Percentiles rank a stretch among this genome's conserved stretches.
Evolutionary conservation across 2,888 invertebrate species (phyloP).

Genomic region (Phrixothrix hirtus): DNA sequence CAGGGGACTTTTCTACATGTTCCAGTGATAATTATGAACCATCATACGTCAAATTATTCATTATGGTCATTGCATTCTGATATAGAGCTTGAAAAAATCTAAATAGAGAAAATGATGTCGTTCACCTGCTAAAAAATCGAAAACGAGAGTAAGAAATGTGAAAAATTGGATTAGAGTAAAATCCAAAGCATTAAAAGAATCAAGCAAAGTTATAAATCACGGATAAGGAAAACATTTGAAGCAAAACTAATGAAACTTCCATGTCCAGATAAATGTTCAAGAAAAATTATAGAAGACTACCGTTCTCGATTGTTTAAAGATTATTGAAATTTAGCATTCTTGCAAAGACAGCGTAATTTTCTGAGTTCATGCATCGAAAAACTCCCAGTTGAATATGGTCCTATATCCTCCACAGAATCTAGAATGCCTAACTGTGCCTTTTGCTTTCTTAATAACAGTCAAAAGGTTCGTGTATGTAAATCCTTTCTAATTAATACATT

Average conservation of each 20-base stretch:
- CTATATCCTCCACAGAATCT: neutral
- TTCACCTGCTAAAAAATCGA: too few species aligned
- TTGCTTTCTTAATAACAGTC: slow-evolving; percentile 11
- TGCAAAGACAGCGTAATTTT: slow-evolving; percentile 10
- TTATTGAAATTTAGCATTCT: slow-evolving; percentile 1
- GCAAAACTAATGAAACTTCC: neutral
- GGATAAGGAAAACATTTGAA: slow-evolving; percentile 9
- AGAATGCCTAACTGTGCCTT: slow-evolving; percentile 8
- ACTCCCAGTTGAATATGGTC: neutral
- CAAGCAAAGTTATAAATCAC: slow-evolving; percentile 11
- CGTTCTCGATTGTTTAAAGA: slow-evolving; percentile 8
- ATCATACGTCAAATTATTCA: too few species aligned
- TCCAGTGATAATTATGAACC: too few species aligned
- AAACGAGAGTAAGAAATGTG: too few species aligned
- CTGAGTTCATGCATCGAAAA: slow-evolving; percentile 2
- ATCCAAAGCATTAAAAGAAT: slow-evolving; percentile 10
- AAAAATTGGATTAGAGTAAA: slow-evolving; percentile 8
- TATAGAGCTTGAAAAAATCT: too few species aligned
- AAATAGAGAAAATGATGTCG: too few species aligned
- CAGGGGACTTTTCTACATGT: too few species aligned
- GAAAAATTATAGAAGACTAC: neutral
- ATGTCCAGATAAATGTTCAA: slow-evolving; percentile 9
- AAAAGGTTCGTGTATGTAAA: slow-evolving; percentile 20
- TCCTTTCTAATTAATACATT: slow-evolving; percentile 3
- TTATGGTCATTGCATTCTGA: too few species aligned